A percentile compares a stretch with the other conserved stretches of the same genome.
These are phyloP conservation scores for Puntigrus tetrazona DNA, from an alignment of 2,113 vertebrate species.

Conservation along the genomic window DNA sequence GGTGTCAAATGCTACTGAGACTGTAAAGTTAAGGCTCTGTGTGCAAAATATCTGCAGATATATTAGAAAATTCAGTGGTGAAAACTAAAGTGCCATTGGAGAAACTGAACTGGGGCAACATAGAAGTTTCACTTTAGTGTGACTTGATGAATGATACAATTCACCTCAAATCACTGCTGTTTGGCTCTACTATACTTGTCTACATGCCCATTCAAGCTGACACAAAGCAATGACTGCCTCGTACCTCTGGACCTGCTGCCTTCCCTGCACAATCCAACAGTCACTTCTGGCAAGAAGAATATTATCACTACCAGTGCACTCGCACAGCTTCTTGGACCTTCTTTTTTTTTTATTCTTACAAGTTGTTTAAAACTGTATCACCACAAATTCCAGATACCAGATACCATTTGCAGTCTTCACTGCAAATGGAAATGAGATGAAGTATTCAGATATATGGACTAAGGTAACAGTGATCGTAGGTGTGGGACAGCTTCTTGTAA, in stretches of 20 bases:
- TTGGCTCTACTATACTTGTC: not conserved
- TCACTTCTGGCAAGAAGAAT: not conserved
- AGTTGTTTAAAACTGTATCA: not conserved
- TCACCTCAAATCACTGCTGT: not conserved
- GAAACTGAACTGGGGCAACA: not conserved
- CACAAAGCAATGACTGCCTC: not conserved
- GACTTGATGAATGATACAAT: not conserved
- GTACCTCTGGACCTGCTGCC: not conserved
- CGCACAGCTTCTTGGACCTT: not conserved
- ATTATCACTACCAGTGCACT: not conserved
- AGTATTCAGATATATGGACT: not conserved
- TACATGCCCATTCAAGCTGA: not conserved
- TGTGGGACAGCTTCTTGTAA: conserved; percentile 7
- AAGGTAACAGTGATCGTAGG: not conserved
- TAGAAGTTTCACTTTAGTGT: not conserved
- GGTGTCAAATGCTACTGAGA: not conserved
- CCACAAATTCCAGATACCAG: conserved; percentile 12
- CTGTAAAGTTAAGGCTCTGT: not conserved
- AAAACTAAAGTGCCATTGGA: not conserved
- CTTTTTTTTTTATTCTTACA: conserved; percentile 5
- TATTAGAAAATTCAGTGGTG: not conserved
- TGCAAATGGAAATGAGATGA: not conserved
- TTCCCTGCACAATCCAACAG: not conserved
- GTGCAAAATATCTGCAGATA: not conserved
- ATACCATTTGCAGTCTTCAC: too few species aligned